Base-by-base conservation (phyloP, 1,140 invertebrate genomes). In the Ceratitis capitata region DNA sequence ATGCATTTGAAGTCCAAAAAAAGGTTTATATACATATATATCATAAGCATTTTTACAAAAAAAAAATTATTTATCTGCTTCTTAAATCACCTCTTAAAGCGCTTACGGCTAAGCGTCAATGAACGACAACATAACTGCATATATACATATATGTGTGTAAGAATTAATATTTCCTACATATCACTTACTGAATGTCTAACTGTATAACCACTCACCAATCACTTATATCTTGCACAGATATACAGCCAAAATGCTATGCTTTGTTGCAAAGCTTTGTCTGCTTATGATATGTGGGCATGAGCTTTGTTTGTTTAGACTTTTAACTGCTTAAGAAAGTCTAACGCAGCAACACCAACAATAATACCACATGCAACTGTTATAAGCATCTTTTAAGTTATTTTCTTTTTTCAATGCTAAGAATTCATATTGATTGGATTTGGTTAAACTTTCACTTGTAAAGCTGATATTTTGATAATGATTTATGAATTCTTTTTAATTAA, bases 361-460 rank as follows among this genome's bases (percentile, higher is more conserved):
- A 23, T 19, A 78, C 10, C 12, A 78, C 6, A 19, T 10, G 4
- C 14, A 64, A 23, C 51, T 14, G 14, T 56, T 29, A 64, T 45
- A 45, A 78, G 69, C 69, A 78, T 45, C 69, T 47, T 78, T n/a
- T 78, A n/a, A 45, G 16, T 23, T 14, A n/a, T 45, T 45, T n/a
- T n/a, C n/a, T n/a, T n/a, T n/a, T n/a, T n/a, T n/a, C n/a, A 23
- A 45, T 12, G 39, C 45, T 78, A 45, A 45, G 39, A 45, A 78
- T 78, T 42, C 39, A 78, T 78, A 78, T 78, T 78, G 69, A 45
- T 78, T 78, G 19, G 69, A 78, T 78, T 78, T 35, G n/a, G n/a
- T 78, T 42, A 3, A 78, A 78, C 69, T 78, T 78, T 78, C 69
- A 78, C 69, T 78, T n/a, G 16, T 45, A n/a, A n/a, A 45, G 69